phyloP scores from a whole-genome alignment of 1,140 invertebrate species.

The Schlechtendalia chinensis region DNA sequence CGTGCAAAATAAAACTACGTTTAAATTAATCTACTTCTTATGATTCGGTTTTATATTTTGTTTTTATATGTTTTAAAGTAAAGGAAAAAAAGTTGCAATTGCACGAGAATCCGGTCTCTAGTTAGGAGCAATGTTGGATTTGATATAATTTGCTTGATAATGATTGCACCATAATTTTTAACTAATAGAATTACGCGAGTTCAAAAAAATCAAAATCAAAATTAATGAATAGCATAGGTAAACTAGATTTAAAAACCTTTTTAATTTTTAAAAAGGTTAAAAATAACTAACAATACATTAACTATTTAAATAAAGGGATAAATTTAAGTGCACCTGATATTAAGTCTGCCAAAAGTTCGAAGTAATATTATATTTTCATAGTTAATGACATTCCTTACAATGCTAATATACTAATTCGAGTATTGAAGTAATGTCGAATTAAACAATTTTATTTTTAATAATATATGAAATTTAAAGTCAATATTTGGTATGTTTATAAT shows the following conservation, averaged over 20 bases:
- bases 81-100: too few relatives aligned
- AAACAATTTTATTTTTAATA: conserved; percentile 3
- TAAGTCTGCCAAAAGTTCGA: background rate
- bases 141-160: too few relatives aligned
- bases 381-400: background rate
- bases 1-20: too few relatives aligned
- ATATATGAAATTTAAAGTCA: background rate
- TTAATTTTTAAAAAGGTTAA: too few relatives aligned
- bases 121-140: too few relatives aligned
- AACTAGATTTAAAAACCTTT: background rate
- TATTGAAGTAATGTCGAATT: background rate
- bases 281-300: background rate
- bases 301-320: background rate
- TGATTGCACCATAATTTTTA: background rate
- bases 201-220: background rate
- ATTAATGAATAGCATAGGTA: background rate
- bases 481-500: background rate
- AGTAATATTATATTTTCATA: background rate
- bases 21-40: too few relatives aligned
- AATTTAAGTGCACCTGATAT: background rate
- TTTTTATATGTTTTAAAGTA: conserved; percentile 3
- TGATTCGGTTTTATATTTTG: too few relatives aligned
- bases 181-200: background rate
- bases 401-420: background rate
- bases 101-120: too few relatives aligned